A percentile compares a stretch with the other conserved stretches of the same genome.
Evolutionary conservation across 2,888 invertebrate genomes (phyloP).

Genomic region (Melipona bicolor): DNA sequence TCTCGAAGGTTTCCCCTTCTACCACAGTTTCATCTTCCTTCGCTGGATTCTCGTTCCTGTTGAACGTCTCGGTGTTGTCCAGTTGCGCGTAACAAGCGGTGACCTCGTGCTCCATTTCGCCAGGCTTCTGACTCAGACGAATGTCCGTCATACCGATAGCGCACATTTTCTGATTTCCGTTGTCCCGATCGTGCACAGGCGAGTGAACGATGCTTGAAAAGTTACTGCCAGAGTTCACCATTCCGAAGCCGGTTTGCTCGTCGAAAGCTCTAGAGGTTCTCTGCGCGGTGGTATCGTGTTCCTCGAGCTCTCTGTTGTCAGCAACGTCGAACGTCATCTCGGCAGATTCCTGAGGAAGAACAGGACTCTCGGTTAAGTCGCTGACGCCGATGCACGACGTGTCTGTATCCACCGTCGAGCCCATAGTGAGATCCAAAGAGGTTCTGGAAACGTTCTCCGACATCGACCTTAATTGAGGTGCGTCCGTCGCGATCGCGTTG

Average conservation of each 20-base stretch:
- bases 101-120: slow-evolving; percentile 66
- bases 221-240: slow-evolving; percentile 40
- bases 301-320: slow-evolving; percentile 62
- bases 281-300: slow-evolving; percentile 43
- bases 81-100: slow-evolving; percentile 64
- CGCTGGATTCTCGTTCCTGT: slow-evolving; percentile 67
- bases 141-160: slow-evolving; percentile 49
- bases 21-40: slow-evolving; percentile 34
- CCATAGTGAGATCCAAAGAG: slow-evolving; percentile 80
- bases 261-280: slow-evolving; percentile 37
- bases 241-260: slow-evolving; percentile 50
- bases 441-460: slow-evolving; percentile 80
- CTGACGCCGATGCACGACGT: slow-evolving; percentile 78
- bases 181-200: slow-evolving; percentile 57
- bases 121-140: slow-evolving; percentile 44
- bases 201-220: slow-evolving; percentile 43
- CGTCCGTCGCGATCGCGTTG: slow-evolving; percentile 76
- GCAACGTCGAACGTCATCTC: slow-evolving; percentile 72
- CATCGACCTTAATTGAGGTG: slow-evolving; percentile 73
- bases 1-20: slow-evolving; percentile 68
- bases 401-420: slow-evolving; percentile 78
- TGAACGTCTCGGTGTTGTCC: slow-evolving; percentile 71
- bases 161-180: slow-evolving; percentile 70
- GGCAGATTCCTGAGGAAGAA: slow-evolving; percentile 70
- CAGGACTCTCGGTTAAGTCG: slow-evolving; percentile 77